phyloP scores from a whole-genome alignment of 2,888 invertebrate species.

The Cybosia mesomella region DNA sequence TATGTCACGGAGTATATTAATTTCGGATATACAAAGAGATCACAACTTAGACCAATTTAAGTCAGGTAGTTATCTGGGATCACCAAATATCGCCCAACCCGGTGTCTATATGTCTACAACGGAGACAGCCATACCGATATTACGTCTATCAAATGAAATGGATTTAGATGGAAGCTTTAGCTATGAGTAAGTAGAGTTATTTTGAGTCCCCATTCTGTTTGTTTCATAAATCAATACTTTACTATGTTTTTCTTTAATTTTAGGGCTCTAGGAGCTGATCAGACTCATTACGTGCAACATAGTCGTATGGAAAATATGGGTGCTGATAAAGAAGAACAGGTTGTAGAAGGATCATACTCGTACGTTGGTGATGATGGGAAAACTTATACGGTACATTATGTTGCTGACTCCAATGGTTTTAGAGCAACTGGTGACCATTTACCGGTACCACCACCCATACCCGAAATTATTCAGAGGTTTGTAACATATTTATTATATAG shows the following conservation, averaged over 20 bases:
- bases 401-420: constrained; percentile 92
- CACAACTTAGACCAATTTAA: constrained; percentile 70
- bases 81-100: constrained; percentile 70
- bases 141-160: constrained; percentile 85
- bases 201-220: background rate
- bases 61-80: constrained; percentile 62
- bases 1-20: constrained; percentile 70
- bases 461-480: constrained; percentile 89
- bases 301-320: constrained; percentile 87
- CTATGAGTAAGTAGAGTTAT: constrained; percentile 80
- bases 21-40: constrained; percentile 70
- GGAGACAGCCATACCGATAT: constrained; percentile 83
- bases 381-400: constrained; percentile 88
- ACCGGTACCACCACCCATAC: constrained; percentile 92
- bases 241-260: constrained; percentile 29
- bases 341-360: constrained; percentile 88
- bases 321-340: constrained; percentile 87
- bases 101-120: constrained; percentile 71
- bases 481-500: constrained; percentile 20
- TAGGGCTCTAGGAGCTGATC: constrained; percentile 84
- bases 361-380: constrained; percentile 88
- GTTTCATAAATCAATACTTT: constrained; percentile 2
- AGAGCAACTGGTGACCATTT: constrained; percentile 92
- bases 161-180: constrained; percentile 86
- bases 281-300: constrained; percentile 85